Evolutionary conservation across 2,888 invertebrate genomes (phyloP).

Genomic region (Dorcus parallelipipedus): DNA sequence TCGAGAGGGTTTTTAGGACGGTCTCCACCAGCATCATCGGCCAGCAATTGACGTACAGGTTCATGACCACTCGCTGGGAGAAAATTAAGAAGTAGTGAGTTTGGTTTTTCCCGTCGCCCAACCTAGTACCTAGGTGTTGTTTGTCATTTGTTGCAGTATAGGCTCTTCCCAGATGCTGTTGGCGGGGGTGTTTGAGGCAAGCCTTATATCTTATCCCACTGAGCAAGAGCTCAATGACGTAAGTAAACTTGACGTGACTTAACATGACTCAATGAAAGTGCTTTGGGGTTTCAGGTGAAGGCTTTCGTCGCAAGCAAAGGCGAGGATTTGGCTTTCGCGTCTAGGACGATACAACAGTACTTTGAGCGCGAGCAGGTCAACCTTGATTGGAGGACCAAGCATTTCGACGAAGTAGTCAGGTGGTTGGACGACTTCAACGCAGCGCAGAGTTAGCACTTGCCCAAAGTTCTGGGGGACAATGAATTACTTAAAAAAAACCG

Average conservation of each 20-base stretch:
- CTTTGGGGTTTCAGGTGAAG: constrained; percentile 55
- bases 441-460: constrained; percentile 3
- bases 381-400: constrained; percentile 77
- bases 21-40: constrained; percentile 76
- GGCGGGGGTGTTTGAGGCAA: constrained; percentile 67
- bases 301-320: constrained; percentile 63
- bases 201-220: constrained; percentile 71
- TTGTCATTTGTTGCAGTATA: constrained; percentile 54
- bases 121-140: neutral
- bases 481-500: too few species aligned
- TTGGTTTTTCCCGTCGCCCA: neutral
- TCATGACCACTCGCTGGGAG: constrained; percentile 73
- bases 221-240: constrained; percentile 75
- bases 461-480: neutral
- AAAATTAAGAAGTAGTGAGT: constrained; percentile 71
- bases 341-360: constrained; percentile 72
- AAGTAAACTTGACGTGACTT: constrained; percentile 34
- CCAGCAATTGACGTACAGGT: constrained; percentile 77
- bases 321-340: constrained; percentile 62
- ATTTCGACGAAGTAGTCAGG: constrained; percentile 68
- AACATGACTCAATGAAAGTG: too few species aligned
- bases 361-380: constrained; percentile 78
- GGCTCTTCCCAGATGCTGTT: constrained; percentile 69
- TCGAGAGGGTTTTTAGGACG: constrained; percentile 70
- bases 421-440: constrained; percentile 58